Base-by-base conservation (phyloP, 2,797 vertebrate genomes). In the Amblyopsis hoosieri region DNA sequence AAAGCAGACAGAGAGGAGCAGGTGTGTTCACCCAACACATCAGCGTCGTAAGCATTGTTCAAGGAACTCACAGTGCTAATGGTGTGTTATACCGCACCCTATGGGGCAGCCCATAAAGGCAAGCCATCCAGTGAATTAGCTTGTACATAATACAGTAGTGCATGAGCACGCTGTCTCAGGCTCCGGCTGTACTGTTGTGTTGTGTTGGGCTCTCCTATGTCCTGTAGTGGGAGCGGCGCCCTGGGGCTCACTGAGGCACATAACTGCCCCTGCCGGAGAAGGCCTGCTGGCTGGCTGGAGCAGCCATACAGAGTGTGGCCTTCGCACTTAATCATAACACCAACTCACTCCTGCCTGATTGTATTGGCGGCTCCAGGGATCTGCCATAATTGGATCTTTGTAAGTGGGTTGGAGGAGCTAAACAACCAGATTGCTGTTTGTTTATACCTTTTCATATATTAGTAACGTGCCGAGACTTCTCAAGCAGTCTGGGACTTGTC, bases 381-480 rank as follows among this genome's bases (percentile, higher is more conserved):
- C 92, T 91, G 90, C 92, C 90, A 93, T 94, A 94, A 94, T 94
- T 94, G 93, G 93, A 93, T 93, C 92, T 92, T 92, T 93, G 92
- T 93, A 93, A 93, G 92, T 93, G 92, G 92, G 91, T 89, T 93
- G 93, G 92, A 93, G 91, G 91, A 92, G 92, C 92, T 93, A 93
- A 93, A 93, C 90, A 93, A 93, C 91, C 92, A 94, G 92, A 93
- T 92, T 93, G 93, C 91, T 94, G 93, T 93, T 93, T 93, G 92
- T 94, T 93, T 94, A 92, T 94, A 93, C 91, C 92, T 93, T 93
- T 93, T 93, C 92, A 92, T 93, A 93, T 92, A 93, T 93, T 91
- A 91, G 90, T 92, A 91, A 93, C 92, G 91, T 93, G 92, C 91
- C 80, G 87, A 87, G 93, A 93, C 88, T 94, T 87, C 89, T 89